A percentile compares a stretch with the other conserved stretches of the same genome.
phyloP scores from a whole-genome alignment of 2,888 invertebrate genomes.

The Eumacrocentrus americanus region DNA sequence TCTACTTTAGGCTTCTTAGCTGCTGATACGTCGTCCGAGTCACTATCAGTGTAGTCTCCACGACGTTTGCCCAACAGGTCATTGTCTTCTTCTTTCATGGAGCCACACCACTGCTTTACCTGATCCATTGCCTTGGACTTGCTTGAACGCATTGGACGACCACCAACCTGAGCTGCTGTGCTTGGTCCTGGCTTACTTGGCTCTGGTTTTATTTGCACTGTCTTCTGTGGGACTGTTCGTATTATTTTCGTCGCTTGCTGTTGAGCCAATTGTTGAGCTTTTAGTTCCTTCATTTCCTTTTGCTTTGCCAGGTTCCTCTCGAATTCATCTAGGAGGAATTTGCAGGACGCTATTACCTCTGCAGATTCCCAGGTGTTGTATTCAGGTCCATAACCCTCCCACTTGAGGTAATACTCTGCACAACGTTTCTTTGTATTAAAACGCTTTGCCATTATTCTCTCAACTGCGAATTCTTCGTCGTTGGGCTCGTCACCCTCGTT shows the following conservation, averaged over 20 bases:
- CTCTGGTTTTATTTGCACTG: conserved; percentile 50
- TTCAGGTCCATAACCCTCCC: conserved; percentile 81
- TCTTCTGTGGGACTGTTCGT: conserved; percentile 44
- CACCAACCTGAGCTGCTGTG: conserved; percentile 55
- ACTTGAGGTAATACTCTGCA: conserved; percentile 84
- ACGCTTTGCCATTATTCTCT: conserved; percentile 83
- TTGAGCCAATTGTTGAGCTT: conserved; percentile 42
- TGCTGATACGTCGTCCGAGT: conserved; percentile 62
- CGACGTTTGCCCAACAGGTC: conserved; percentile 61
- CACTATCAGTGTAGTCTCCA: conserved; percentile 62
- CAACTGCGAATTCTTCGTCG: conserved; percentile 75
- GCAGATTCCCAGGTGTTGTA: conserved; percentile 87
- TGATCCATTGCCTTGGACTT: conserved; percentile 83
- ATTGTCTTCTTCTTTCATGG: conserved; percentile 65
- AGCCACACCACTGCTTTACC: conserved; percentile 85
- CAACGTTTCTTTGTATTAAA: conserved; percentile 78
- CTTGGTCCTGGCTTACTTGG: conserved; percentile 55
- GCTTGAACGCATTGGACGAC: conserved; percentile 76
- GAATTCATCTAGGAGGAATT: conserved; percentile 78
- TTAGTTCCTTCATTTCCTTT: conserved; percentile 69
- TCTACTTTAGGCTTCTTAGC: conserved; percentile 67
- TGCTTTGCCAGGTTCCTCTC: conserved; percentile 79
- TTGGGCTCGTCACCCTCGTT: conserved; percentile 45
- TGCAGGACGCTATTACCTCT: conserved; percentile 77
- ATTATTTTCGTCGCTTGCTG: conserved; percentile 27